Evolutionary conservation across 2,888 invertebrate genomes (phyloP), one percentile per base, ranked within the genome.

Genomic region (Cryptus armator): DNA sequence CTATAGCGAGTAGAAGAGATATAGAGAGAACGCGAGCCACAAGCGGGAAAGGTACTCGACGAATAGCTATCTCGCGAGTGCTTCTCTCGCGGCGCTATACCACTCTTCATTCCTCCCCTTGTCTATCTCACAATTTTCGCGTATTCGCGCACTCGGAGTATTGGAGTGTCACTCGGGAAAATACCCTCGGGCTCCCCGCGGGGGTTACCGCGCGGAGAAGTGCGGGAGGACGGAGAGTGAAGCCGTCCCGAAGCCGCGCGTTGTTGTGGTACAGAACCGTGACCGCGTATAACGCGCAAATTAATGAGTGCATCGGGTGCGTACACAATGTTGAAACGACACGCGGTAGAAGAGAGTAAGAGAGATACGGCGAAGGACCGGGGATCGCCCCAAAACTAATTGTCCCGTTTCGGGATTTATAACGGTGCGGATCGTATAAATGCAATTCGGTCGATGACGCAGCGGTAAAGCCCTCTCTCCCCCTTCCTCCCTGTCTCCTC

Each of bases 371-470:
- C 12, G 46, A 62, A 9, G 48, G 32, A 6, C 6, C 24, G n/a
- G 24, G 56, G 5, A 19, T 56, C 56, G 56, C 56, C 19, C 37
- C 46, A 29, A 66, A 78, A 78, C 48, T 83, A 83, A 83, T 86
- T 83, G 74, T 81, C 68, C 64, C 32, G 59, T 80, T 83, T 68
- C 48, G 51, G 66, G 51, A 82, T 75, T 78, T 77, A 84, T 77
- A 81, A 64, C 51, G 19, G 43, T 56, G 53, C 62, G 53, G 72
- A 51, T 74, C 75, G 59, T 46, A 66, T 82, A 76, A 48, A 59
- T 71, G 72, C 75, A 51, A 53, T 85, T 62, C 62, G 80, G 59
- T 83, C 77, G 72, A 80, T 74, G 77, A 83, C 72, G 75, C 78
- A 44, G 75, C 37, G 24, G 12, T 16, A 37, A 24, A 43, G n/a